Conservation (phyloP, 35 echinoderm and acorn worm genomes). For the Hemicentrotus pulcherrimus region DNA sequence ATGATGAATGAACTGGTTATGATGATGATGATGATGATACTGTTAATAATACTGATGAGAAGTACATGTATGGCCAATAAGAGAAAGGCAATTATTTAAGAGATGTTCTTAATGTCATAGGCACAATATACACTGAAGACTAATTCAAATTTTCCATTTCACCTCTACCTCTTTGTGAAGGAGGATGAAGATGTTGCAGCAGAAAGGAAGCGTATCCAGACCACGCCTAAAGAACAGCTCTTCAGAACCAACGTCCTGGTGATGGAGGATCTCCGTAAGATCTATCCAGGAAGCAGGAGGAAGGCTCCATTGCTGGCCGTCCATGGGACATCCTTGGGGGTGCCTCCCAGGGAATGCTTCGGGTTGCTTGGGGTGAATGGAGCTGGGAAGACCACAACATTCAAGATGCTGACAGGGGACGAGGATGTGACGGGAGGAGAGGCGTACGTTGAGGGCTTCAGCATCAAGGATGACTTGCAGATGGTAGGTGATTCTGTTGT, state of each 20-base stretch:
- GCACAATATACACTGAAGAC: too few species aligned
- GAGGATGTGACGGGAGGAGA: constrained; percentile 77
- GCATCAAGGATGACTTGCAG: constrained; percentile 74
- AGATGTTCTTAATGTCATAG: too few species aligned
- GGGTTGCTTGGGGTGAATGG: constrained; percentile 93
- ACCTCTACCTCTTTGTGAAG: not conserved
- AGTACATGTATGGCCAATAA: too few species aligned
- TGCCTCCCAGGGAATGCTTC: constrained; percentile 92
- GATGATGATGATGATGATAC: too few species aligned
- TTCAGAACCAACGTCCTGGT: constrained; percentile 65
- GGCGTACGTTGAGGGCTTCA: constrained; percentile 82
- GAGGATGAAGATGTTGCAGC: constrained; percentile 87
- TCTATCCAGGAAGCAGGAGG: constrained; percentile 68
- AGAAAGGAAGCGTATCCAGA: constrained; percentile 71
- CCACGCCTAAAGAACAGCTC: constrained; percentile 42
- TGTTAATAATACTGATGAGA: too few species aligned
- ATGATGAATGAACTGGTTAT: not conserved
- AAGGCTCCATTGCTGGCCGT: constrained; percentile 74
- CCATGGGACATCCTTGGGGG: constrained; percentile 76
- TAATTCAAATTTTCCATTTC: too few species aligned
- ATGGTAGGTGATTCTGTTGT: constrained; percentile 57
- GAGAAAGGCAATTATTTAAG: too few species aligned
- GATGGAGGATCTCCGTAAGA: constrained; percentile 74
- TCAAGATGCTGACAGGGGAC: constrained; percentile 99
- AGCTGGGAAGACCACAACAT: constrained; percentile 92